phyloP scores from a whole-genome alignment of 2,113 vertebrate genomes.

The Mastomys natalensis region DNA sequence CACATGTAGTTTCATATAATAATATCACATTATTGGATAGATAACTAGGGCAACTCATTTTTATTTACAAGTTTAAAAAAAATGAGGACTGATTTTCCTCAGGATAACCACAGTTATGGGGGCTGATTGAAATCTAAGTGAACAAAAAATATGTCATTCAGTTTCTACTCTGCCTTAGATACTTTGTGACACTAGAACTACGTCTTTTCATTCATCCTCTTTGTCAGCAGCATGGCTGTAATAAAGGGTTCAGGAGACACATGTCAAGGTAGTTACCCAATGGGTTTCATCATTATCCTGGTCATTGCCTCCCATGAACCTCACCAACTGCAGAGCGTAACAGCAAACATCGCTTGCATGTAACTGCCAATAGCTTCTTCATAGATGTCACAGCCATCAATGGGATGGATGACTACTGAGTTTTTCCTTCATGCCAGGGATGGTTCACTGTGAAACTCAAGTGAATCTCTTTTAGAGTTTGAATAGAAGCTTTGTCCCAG shows the following conservation, averaged over 20 bases:
- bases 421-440: too few relatives aligned
- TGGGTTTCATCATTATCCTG: neutral
- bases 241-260: neutral
- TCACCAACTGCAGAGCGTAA: neutral
- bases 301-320: neutral
- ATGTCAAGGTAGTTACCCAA: fast-evolving
- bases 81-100: neutral
- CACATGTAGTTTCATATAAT: neutral
- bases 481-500: neutral
- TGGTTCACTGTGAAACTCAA: neutral
- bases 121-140: slow-evolving; percentile 10
- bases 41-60: neutral
- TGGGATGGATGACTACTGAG: neutral
- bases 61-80: slow-evolving; percentile 6
- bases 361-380: neutral
- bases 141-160: neutral
- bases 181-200: neutral
- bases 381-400: neutral
- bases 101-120: neutral
- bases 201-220: neutral
- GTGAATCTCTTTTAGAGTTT: neutral
- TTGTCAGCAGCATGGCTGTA: neutral
- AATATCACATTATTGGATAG: slow-evolving; percentile 7
- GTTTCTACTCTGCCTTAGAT: neutral
- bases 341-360: neutral